Evolutionary conservation across 2,113 vertebrate genomes (phyloP), one percentile per base, ranked within the genome.

Genomic region (Phylloscopus whistleri): DNA sequence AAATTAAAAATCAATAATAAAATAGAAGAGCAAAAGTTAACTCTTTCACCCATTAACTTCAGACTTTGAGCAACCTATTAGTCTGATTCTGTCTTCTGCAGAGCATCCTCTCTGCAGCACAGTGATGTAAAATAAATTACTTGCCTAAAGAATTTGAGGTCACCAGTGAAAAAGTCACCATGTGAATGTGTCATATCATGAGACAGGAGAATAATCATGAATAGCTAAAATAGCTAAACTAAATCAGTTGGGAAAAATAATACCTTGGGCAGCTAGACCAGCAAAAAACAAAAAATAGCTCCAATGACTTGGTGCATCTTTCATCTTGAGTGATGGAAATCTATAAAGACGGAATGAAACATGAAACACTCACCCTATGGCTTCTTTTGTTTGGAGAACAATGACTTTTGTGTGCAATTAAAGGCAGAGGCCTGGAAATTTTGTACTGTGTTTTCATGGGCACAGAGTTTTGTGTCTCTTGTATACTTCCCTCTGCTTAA

Each of bases 371-470:
- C 33, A 2, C 49, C 52, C 72, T 41, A 33, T 5, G 4, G 28
- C 23, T 91, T 77, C 94, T 76, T 96, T 95, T 94, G 70, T 85
- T 81, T 73, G 66, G n/a, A 43, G 48, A 94, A 90, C 93, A 88
- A 90, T 68, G 53, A 58, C 48, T 91, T 96, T 77, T 35, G 37
- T 22, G 59, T 81, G 72, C 83, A 94, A 60, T 91, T 93, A 89
- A 90, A 87, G 44, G 22, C 27, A 52, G n/a, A 79, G 52, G 53
- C 52, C 33, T 92, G 73, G 62, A 90, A 88, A 88, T 73, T 73
- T 33, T 73, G 39, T 62, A 35, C 39, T 41, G 13, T 74, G 43
- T 66, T 96, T 87, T 80, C 52, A 49, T 53, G 53, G n/a, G 28
- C 62, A 66, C 60, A 10, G 31, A 63, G 13, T 48, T 73, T 56